Base-by-base conservation (phyloP, 2,113 vertebrate genomes). In the Muntiacus muntjak region DNA sequence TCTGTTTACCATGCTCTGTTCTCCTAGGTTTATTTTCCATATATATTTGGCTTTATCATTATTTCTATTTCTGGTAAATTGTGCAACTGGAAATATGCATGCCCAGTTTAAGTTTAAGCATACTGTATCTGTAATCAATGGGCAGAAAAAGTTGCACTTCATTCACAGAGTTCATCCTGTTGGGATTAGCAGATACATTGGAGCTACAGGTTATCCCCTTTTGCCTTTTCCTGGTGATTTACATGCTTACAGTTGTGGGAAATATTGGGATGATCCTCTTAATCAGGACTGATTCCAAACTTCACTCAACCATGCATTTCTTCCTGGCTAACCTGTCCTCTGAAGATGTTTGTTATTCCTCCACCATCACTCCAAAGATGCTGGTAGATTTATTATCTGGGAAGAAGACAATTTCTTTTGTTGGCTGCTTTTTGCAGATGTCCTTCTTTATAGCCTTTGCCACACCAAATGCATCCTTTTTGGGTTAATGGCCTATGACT, bases 401-500 rank as follows among this genome's bases (percentile, higher is more conserved):
- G 54, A 55, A 55, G 54, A 55, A 55, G 17, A 55, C 54, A 16
- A 19, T 55, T 17, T 55, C 54, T 15, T 17, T 55, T 19, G 17
- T 19, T 55, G 15, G 54, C 54, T 55, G 54, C 54, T 54, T 54
- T 54, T 6, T 94, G 6, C 98, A 98, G 83, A 43, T 98, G 36
- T 98, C 96, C 94, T 96, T n/a, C 92, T 98, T 98, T 0, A 40
- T 96, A 26, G 55, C 97, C 13, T 87, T 97, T 17, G 95, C 86
- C 57, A 97, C 91, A 43, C 85, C 0, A 91, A 98, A 45, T 96
- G 97, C 55, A 97, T 98, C 1, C 25, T 98, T 14, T 97, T 98
- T 33, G 98, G 96, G 23, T 67, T 96, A 54, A 97, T 98, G 98
- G 97, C 96, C 23, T 98, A 97, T 0, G 97, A 98, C 54, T 88